Base-by-base conservation (phyloP, 2,888 invertebrate species). In the Leucophora obtusa region DNA sequence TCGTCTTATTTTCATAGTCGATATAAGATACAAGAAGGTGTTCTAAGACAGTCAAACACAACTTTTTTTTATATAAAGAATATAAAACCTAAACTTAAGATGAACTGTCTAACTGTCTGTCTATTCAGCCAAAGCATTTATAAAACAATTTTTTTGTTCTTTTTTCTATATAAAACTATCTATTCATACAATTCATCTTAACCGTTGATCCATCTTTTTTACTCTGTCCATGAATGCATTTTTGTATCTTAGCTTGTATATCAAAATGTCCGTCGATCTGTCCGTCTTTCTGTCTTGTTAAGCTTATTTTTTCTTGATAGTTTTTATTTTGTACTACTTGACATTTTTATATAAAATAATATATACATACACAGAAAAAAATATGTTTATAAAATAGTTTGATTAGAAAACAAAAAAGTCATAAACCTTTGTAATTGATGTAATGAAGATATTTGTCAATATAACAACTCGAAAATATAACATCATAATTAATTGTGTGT, bases 71-170 rank as follows among this genome's bases (percentile, higher is more conserved):
- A 6, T n/a, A n/a, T 47, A 28, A 28, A n/a, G 14, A 15, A 65
- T 53, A 53, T 69, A 68, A 33, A 63, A 63, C 15, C 21, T 24
- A 50, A 62, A 62, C n/a, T 18, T 47, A 38, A 65, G 65, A 65
- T 71, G 59, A 77, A 77, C 77, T 66, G 76, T 76, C 76, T 59
- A 60, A 71, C 70, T 71, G 77, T 71, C 71, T 66, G 54, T 65
- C 71, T 77, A 71, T 77, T 66, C 54, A 65, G 43, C 24, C 54
- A 59, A 60, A 66, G 51, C 66, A 71, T 71, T 77, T 77, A 59
- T 71, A 59, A 47, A 53, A 53, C 11, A 65, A 70, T 56, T 47
- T 47, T 47, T 47, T 47, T 47, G 1, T 6, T 47, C 1, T 47
- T 43, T 47, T 47, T 47, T 14, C n/a, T 47, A 47, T 47, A 47